Conservation (phyloP, 2,113 vertebrate species). For the mouse (Mus musculus) region GRCm39 chr13:63863001-63863500, state of each 20-base stretch:
- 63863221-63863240: neutral
- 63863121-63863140: neutral
- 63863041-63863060: neutral
- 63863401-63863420: neutral
- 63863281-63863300: neutral
- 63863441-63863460: neutral
- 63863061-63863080: neutral
- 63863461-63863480: neutral
- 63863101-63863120: neutral
- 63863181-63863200: too few relatives aligned
- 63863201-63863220: neutral
- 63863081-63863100: neutral
- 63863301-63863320: neutral
- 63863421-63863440: neutral
- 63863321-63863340: neutral
- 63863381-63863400: neutral
- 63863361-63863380: neutral
- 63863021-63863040: neutral
- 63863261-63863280: neutral
- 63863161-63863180: neutral
- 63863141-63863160: neutral
- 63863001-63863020: neutral
- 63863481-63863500: neutral
- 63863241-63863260: too few relatives aligned
- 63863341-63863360: neutral